Evolutionary conservation across 2,888 invertebrate species (phyloP).

Genomic region (Nomada fabriciana): DNA sequence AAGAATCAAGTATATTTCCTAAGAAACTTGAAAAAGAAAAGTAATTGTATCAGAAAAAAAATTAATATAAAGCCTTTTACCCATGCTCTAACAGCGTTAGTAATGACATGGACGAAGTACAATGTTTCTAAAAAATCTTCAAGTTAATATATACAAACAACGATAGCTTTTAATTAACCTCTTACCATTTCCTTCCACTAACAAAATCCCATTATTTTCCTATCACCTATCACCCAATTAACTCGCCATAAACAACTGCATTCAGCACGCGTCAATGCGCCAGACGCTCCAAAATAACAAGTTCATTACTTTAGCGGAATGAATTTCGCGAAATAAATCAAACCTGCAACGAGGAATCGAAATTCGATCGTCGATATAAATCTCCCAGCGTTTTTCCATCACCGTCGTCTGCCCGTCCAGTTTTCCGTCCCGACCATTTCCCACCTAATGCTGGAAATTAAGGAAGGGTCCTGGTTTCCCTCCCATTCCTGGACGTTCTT

Average conservation of each 20-base stretch:
- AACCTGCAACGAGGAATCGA: neutral
- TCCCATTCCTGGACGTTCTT: slow-evolving; percentile 33
- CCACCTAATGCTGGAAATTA: slow-evolving; percentile 23
- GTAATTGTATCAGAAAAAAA: too few relatives aligned
- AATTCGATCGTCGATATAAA: slow-evolving; percentile 14
- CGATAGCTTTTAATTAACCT: neutral
- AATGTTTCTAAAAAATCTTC: too few relatives aligned
- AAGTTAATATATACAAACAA: too few relatives aligned
- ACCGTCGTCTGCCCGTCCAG: neutral
- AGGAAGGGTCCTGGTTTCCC: slow-evolving; percentile 20
- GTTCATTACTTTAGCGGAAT: slow-evolving; percentile 11
- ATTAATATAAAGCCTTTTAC: too few relatives aligned
- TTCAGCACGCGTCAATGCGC: neutral
- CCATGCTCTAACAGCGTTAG: too few relatives aligned
- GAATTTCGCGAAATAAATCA: slow-evolving; percentile 10
- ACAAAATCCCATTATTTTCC: neutral
- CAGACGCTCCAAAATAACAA: slow-evolving; percentile 10
- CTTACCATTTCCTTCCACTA: neutral
- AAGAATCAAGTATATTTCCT: too few relatives aligned
- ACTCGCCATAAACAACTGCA: neutral
- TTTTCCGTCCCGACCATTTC: neutral
- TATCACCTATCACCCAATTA: neutral
- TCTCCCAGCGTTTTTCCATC: neutral
- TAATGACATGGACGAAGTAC: too few relatives aligned
- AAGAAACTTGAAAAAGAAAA: too few relatives aligned